phyloP scores from a whole-genome alignment of 92 coral and sea anemone species.

The Diadumene lineata region DNA sequence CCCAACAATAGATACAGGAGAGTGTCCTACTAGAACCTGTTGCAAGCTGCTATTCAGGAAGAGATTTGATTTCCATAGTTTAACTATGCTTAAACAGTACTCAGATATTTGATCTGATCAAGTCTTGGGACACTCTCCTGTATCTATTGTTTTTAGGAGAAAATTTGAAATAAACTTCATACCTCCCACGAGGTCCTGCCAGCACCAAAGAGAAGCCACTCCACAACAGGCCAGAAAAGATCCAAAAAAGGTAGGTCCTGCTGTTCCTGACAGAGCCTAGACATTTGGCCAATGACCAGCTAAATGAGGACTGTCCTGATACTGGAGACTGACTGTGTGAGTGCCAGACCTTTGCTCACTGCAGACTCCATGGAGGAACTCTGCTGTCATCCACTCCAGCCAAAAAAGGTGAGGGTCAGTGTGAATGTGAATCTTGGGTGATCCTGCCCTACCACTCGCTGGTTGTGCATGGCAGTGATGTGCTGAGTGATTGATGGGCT shows the following conservation, averaged over 20 bases:
- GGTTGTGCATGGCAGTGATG: slow-evolving; percentile 29
- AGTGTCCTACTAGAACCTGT: background rate
- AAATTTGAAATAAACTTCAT: slow-evolving; percentile 27
- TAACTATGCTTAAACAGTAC: background rate
- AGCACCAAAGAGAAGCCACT: slow-evolving; percentile 35
- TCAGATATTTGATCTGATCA: background rate
- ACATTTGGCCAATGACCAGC: slow-evolving; percentile 6
- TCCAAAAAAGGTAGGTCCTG: slow-evolving; percentile 15
- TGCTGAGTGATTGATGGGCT: slow-evolving; percentile 22
- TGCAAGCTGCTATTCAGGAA: background rate
- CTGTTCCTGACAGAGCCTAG: slow-evolving; percentile 21
- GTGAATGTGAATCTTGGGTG: slow-evolving; percentile 16
- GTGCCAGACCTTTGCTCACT: slow-evolving; percentile 15
- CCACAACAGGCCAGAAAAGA: slow-evolving; percentile 21
- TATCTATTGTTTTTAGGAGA: background rate
- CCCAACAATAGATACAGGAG: background rate
- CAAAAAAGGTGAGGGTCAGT: slow-evolving; percentile 27
- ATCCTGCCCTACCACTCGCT: slow-evolving; percentile 20
- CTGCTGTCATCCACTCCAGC: slow-evolving; percentile 16
- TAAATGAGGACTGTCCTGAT: slow-evolving; percentile 14
- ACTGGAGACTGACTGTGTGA: slow-evolving; percentile 17
- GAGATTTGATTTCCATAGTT: background rate
- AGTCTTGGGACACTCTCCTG: slow-evolving; percentile 7
- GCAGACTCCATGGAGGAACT: slow-evolving; percentile 32
- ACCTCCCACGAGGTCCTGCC: slow-evolving; percentile 36